Evolutionary conservation across 2,113 vertebrate species (phyloP).

Genomic region (Charadrius vociferus): DNA sequence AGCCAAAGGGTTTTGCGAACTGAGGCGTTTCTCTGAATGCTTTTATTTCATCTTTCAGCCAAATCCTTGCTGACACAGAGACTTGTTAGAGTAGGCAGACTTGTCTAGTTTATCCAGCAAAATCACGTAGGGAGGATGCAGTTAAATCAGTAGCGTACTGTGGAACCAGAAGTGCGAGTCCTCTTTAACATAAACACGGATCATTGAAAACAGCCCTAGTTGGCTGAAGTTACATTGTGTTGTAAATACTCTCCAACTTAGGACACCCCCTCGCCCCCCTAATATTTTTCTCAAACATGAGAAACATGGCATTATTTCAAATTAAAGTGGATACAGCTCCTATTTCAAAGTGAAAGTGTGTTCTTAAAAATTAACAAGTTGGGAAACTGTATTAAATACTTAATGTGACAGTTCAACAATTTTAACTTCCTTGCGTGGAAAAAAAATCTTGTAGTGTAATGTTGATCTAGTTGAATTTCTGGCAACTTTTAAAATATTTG

Average conservation of each 20-base stretch:
- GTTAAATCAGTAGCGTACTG: background rate
- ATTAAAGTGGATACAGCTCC: background rate
- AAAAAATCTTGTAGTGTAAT: background rate
- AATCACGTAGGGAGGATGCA: background rate
- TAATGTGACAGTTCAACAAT: background rate
- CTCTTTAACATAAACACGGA: background rate
- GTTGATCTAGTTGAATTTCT: background rate
- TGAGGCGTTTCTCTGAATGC: background rate
- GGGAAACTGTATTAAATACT: background rate
- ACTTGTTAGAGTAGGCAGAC: slow-evolving; percentile 3
- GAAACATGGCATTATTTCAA: background rate
- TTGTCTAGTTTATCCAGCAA: slow-evolving; percentile 24
- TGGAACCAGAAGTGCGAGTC: slow-evolving; percentile 42
- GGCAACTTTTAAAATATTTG: background rate
- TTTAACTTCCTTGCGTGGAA: background rate
- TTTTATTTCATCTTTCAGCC: slow-evolving; percentile 35
- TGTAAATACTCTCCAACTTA: background rate
- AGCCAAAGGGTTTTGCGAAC: background rate
- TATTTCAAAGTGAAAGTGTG: background rate
- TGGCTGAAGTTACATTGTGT: background rate
- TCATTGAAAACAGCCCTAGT: background rate
- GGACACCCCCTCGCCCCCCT: too few species aligned
- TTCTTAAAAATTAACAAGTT: background rate
- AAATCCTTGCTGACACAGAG: slow-evolving; percentile 26
- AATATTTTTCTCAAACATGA: background rate